These are phyloP conservation scores for Chamaea fasciata DNA, from an alignment of 2,113 vertebrate genomes.

Conservation along the genomic window DNA sequence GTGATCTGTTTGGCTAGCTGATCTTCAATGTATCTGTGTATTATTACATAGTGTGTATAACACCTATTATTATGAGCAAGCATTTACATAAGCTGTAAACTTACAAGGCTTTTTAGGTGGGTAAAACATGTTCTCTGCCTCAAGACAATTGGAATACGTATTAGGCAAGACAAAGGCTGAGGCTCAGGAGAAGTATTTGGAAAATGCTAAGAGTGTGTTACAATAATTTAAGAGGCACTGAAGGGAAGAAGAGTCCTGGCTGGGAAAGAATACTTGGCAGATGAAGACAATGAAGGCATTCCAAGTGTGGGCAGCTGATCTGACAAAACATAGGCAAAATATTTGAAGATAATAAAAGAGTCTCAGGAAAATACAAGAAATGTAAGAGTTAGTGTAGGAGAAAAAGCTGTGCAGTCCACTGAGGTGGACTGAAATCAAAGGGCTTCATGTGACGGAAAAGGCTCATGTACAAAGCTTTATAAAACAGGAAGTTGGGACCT, in stretches of 20 bases:
- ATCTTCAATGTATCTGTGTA: neutral
- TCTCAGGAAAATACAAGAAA: neutral
- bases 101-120: conserved; percentile 78
- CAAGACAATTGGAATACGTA: neutral
- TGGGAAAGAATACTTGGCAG: neutral
- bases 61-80: neutral
- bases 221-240: neutral
- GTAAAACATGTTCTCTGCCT: neutral
- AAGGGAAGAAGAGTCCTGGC: neutral
- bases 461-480: neutral
- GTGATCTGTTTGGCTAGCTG: neutral
- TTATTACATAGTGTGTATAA: neutral
- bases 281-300: neutral
- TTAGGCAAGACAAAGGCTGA: neutral
- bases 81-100: neutral
- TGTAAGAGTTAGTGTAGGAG: neutral
- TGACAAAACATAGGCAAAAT: neutral
- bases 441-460: neutral
- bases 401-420: neutral
- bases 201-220: neutral
- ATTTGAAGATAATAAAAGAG: neutral
- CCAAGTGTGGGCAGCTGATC: neutral
- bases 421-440: neutral
- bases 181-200: neutral
- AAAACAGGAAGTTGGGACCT: neutral